Evolutionary conservation across 2,797 vertebrate species (phyloP), one percentile per base, ranked within the genome.

Genomic region (Somateria mollissima): DNA sequence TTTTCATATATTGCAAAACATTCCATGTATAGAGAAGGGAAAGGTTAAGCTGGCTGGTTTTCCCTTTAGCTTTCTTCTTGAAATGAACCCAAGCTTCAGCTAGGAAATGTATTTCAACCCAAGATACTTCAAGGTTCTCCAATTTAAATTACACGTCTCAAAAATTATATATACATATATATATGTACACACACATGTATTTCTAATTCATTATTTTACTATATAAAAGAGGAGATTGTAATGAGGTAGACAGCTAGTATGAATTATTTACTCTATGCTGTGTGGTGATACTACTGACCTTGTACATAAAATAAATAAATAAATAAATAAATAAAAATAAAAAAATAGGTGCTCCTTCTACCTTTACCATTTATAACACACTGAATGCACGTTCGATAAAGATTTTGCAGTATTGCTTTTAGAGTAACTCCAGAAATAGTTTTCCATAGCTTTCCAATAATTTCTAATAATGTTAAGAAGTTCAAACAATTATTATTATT

Each of bases 221-320:
- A 15, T 36, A 60, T 24, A 96, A 88, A 86, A 45, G 43, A 85
- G n/a, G 30, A 72, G 8, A 71, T 93, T 76, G 88, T 94, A 96
- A 97, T 93, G 94, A 94, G 61, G 78, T 67, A 88, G 32, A 77
- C 21, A 43, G 60, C 22, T 81, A 70, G 80, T 74, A 90, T 69
- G 72, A 27, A 36, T 91, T 96, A 89, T 89, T 95, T 95, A 92
- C 24, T 81, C 25, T 37, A 10, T 81, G 72, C 24, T 90, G 39
- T 70, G 70, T 36, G 27, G 11, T 57, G 41, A 76, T 84, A 76
- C 21, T 92, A 78, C 34, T 45, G 74, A 16, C 15, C 13, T 73
- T 69, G 53, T 47, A 76, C 25, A 72, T 72, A 94, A 88, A 30
- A 81, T 87, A 77, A 18, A 82, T 13, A 47, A 47, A 47, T 11